Evolutionary conservation across 2,888 invertebrate genomes (phyloP).

Genomic region (Limnephilus marmoratus): DNA sequence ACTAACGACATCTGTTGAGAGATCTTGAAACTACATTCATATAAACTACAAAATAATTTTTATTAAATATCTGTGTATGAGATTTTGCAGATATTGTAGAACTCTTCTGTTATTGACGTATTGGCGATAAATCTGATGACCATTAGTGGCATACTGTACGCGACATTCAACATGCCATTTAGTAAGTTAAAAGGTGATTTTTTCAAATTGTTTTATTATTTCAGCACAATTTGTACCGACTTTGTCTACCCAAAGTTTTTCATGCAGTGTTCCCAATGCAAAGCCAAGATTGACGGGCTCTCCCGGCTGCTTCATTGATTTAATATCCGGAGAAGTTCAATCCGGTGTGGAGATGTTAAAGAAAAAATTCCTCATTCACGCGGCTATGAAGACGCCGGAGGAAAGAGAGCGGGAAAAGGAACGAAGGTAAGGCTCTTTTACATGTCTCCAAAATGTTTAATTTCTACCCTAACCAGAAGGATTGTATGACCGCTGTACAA

Average conservation of each 20-base stretch:
- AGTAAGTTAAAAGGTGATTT: neutral
- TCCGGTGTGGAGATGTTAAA: constrained; percentile 83
- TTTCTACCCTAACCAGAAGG: neutral
- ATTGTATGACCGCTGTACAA: constrained; percentile 70
- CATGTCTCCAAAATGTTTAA: neutral
- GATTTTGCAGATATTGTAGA: neutral
- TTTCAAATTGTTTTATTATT: neutral
- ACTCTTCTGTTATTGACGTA: neutral
- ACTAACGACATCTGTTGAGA: too few species aligned
- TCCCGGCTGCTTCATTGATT: constrained; percentile 71
- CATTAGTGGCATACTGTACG: neutral
- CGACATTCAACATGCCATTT: neutral
- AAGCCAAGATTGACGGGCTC: constrained; percentile 76
- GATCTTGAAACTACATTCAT: too few species aligned
- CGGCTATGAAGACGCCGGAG: constrained; percentile 76
- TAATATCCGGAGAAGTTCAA: constrained; percentile 68
- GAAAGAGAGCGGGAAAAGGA: constrained; percentile 77
- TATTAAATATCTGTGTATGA: neutral
- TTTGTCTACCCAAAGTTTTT: constrained; percentile 46
- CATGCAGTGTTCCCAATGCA: constrained; percentile 62
- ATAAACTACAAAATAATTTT: too few species aligned
- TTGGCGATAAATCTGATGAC: neutral
- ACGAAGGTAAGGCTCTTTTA: constrained; percentile 74
- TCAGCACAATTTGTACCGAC: constrained; percentile 11
- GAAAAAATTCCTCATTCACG: constrained; percentile 84